Percentiles rank a stretch among this genome's conserved stretches.
Evolutionary conservation across 2,797 vertebrate genomes (phyloP).

Genomic region (Rhynchotus rufescens): DNA sequence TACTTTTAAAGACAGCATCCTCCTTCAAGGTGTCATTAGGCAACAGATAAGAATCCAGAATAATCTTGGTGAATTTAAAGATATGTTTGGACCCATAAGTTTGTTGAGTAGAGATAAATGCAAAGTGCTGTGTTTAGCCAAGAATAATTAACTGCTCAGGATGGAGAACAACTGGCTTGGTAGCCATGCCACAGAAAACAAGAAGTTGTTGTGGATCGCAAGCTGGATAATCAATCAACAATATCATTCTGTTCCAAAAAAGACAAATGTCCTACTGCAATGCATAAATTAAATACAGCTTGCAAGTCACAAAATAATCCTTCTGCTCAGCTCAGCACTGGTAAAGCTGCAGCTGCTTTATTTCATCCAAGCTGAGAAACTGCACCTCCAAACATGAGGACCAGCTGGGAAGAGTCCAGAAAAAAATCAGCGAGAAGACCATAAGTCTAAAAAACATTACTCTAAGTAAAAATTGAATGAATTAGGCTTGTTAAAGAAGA

Average conservation of each 20-base stretch:
- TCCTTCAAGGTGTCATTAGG: neutral
- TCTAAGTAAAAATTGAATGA: neutral
- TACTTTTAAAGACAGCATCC: neutral
- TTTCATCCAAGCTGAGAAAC: neutral
- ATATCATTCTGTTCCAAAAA: neutral
- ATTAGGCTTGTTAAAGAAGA: neutral
- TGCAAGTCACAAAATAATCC: neutral
- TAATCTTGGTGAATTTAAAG: neutral
- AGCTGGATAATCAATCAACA: slow-evolving; percentile 9
- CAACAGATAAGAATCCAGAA: neutral
- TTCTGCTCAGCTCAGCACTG: neutral
- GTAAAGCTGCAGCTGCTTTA: neutral
- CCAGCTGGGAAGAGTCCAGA: neutral
- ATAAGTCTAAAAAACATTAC: neutral
- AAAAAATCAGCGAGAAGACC: neutral
- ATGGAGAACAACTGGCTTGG: neutral
- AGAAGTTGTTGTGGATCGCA: slow-evolving; percentile 12
- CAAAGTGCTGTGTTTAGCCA: neutral
- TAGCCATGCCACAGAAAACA: slow-evolving; percentile 17
- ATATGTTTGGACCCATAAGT: neutral
- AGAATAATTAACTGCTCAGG: slow-evolving; percentile 3
- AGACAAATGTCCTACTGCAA: neutral
- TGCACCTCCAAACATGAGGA: neutral
- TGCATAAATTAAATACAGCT: neutral
- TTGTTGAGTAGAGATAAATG: neutral